Evolutionary conservation across 2,888 invertebrate species (phyloP).

Genomic region (Patella depressa): DNA sequence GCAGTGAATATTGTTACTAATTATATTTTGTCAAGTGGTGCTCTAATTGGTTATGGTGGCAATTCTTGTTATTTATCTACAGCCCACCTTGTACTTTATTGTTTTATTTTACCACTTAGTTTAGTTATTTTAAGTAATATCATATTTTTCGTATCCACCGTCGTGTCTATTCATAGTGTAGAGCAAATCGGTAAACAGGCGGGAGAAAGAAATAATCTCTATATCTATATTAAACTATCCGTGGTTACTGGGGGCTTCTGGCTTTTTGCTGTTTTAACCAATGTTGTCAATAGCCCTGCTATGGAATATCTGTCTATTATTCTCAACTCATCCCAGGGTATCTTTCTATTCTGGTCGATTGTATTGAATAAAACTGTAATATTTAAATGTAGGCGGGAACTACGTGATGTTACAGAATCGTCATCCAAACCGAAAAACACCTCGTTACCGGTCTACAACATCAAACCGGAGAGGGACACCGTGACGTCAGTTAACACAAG

Average conservation of each 20-base stretch:
- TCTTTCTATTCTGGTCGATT: constrained; percentile 46
- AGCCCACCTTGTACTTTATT: constrained; percentile 25
- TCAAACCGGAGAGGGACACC: no score
- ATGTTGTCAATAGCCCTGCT: constrained; percentile 27
- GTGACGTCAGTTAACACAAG: no score
- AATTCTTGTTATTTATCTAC: constrained; percentile 34
- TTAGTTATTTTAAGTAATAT: constrained; percentile 42
- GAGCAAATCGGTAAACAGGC: constrained; percentile 14
- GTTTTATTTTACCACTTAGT: constrained; percentile 45
- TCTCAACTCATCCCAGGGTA: constrained; percentile 46
- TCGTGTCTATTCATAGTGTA: constrained; percentile 33
- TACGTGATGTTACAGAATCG: no score
- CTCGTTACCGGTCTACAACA: no score
- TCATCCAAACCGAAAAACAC: no score
- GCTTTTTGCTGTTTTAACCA: constrained; percentile 45
- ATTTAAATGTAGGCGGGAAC: background rate
- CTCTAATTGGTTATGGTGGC: constrained; percentile 35
- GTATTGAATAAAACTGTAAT: constrained; percentile 40
- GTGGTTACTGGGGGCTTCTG: constrained; percentile 48
- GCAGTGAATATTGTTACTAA: constrained; percentile 21
- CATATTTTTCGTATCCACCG: constrained; percentile 40
- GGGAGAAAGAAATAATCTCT: constrained; percentile 32
- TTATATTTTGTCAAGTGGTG: constrained; percentile 13
- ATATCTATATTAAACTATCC: constrained; percentile 45
- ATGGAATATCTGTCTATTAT: constrained; percentile 40